Evolutionary conservation across 1,140 invertebrate genomes (phyloP).

Genomic region (Drusus annulatus): DNA sequence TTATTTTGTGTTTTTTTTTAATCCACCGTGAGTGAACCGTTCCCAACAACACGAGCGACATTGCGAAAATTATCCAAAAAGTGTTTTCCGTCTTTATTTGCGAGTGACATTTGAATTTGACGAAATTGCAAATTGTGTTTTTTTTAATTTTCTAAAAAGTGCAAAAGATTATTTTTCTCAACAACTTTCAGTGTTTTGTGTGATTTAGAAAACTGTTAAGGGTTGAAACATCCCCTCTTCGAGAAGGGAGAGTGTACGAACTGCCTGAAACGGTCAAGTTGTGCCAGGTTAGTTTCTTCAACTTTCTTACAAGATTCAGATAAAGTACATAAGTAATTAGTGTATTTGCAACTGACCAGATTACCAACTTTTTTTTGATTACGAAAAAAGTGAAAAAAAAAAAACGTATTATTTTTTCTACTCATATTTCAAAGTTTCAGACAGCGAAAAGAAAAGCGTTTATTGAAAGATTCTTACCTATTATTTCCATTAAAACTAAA

Average conservation of each 20-base stretch:
- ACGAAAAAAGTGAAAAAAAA: too few species aligned
- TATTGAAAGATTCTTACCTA: too few species aligned
- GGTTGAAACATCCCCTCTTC: conserved; percentile 16
- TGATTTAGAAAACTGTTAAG: conserved; percentile 28
- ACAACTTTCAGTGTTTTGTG: conserved; percentile 25
- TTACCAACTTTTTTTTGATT: too few species aligned
- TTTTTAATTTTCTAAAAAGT: not conserved
- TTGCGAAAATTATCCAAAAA: too few species aligned
- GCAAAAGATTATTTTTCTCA: not conserved
- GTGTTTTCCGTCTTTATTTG: not conserved
- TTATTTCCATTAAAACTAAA: too few species aligned
- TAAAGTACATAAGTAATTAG: too few species aligned
- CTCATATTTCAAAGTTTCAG: too few species aligned
- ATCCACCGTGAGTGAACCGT: conserved; percentile 6
- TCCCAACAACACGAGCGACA: not conserved
- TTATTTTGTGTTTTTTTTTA: not conserved
- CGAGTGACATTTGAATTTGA: conserved; percentile 13
- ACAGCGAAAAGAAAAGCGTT: too few species aligned
- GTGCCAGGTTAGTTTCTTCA: conserved; percentile 37
- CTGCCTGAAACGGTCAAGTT: conserved; percentile 35
- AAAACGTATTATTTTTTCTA: too few species aligned
- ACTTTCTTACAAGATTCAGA: conserved; percentile 21
- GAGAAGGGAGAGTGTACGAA: conserved; percentile 16
- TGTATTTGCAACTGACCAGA: too few species aligned
- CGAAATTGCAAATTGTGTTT: conserved; percentile 9